Base-by-base conservation (phyloP, 2,113 vertebrate genomes). In the Colistium nudipinnis region DNA sequence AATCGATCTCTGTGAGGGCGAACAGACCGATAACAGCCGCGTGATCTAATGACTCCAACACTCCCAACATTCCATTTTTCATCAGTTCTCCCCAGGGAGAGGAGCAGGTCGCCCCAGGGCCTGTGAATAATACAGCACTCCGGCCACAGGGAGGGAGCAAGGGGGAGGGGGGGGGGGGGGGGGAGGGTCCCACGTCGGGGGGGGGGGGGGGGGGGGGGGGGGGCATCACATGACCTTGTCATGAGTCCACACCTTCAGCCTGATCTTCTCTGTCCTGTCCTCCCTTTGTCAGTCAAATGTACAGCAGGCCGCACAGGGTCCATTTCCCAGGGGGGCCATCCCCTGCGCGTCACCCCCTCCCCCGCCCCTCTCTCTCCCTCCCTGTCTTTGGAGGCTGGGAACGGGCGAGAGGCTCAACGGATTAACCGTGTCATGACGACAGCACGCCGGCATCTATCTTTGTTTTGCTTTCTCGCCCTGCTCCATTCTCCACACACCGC, bases 391-490 rank as follows among this genome's bases (percentile, higher is more conserved):
- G 69, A 68, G 53, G 38, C 74, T 54, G 64, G 35, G 28, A 49
- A 6, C 9, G 10, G 65, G 76, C 60, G 39, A 38, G 41, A 52
- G 72, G 22, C 70, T 83, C 80, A 86, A 81, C 36, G 80, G 86
- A 91, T 91, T 85, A 87, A 86, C 74, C 82, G 56, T 78, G 84
- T 78, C 85, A 84, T 87, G 81, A 90, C 67, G 52, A 80, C 87
- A 88, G 76, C 79, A 76, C n/a, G 48, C 79, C 86, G 84, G 86
- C 88, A 87, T 90, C 83, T 56, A 62, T 76, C 85, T 71, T 82
- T 83, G 78, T 81, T 82, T 57, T 63, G 45, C 81, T 78, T 70
- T 60, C 62, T 76, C 51, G 30, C 35, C 25, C 59, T 27, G 62
- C 63, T 66, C 62, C 35, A 41, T 65, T 80, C 76, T 53, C 56